Conservation (phyloP, 2,113 vertebrate species). For the Suricata suricatta region DNA sequence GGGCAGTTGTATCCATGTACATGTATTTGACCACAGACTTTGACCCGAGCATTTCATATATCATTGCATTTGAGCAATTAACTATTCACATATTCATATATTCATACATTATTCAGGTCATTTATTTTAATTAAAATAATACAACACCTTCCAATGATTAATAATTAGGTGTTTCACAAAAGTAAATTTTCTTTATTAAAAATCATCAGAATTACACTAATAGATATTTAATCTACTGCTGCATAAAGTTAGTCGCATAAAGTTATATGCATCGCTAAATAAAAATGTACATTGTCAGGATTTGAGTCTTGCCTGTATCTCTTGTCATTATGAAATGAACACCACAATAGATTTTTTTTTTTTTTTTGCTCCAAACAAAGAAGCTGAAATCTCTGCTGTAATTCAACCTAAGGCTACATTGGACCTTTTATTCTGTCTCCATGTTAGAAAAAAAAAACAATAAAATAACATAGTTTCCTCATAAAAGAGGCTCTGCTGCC, state of each 20-base stretch:
- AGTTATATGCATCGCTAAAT: neutral
- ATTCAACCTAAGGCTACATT: neutral
- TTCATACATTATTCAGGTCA: conserved; percentile 44
- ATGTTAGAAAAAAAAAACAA: neutral
- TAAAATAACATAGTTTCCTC: neutral
- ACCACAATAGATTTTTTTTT: neutral
- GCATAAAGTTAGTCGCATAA: neutral
- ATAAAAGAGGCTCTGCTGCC: neutral
- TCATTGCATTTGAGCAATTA: conserved; percentile 53
- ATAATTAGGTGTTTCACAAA: conserved; percentile 10
- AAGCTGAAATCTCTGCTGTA: neutral
- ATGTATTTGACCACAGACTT: conserved; percentile 17
- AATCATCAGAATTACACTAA: neutral
- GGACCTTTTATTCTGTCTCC: neutral
- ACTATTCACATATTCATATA: neutral
- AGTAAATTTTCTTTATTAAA: conserved; percentile 57
- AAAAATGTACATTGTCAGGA: neutral
- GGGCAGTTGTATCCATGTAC: neutral
- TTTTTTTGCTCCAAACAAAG: neutral
- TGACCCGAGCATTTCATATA: conserved; percentile 31
- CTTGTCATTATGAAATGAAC: neutral
- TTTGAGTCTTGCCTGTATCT: neutral
- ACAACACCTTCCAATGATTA: conserved; percentile 24
- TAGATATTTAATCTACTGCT: neutral
- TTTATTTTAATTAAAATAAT: conserved; percentile 68